A percentile compares a stretch with the other conserved stretches of the same genome.
These are phyloP conservation scores for Drosophila elegans DNA, from an alignment of 1,140 invertebrate genomes.

Conservation along the genomic window DNA sequence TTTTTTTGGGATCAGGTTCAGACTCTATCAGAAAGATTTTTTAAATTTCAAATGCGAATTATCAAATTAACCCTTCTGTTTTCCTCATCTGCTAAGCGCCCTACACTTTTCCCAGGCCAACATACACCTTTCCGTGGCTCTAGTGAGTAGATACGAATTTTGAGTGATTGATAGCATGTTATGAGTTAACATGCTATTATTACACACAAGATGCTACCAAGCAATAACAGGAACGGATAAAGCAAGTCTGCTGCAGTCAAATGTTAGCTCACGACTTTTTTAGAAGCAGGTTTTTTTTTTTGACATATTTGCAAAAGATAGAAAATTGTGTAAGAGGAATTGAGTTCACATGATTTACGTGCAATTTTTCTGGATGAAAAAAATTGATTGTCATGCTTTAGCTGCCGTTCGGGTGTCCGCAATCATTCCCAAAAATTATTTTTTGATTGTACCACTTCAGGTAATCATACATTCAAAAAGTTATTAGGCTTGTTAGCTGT, in stretches of 20 bases:
- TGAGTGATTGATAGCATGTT: conserved; percentile 81
- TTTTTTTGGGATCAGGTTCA: conserved; percentile 20
- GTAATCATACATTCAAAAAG: conserved; percentile 48
- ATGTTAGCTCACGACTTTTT: conserved; percentile 77
- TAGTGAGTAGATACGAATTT: conserved; percentile 53
- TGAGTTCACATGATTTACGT: conserved; percentile 83
- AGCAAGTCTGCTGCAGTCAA: conserved; percentile 47
- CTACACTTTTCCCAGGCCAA: neutral
- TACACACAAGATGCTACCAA: conserved; percentile 76
- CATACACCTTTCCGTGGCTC: conserved; percentile 30
- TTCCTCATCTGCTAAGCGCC: neutral
- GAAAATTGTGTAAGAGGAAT: conserved; percentile 79
- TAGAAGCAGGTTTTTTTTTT: conserved; percentile 59
- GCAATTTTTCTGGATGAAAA: conserved; percentile 55
- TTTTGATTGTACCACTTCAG: conserved; percentile 46
- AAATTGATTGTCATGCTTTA: conserved; percentile 62
- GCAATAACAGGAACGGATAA: conserved; percentile 25
- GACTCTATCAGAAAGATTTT: conserved; percentile 54
- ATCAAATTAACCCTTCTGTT: conserved; percentile 30
- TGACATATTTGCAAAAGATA: conserved; percentile 78
- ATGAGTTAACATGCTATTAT: conserved; percentile 83
- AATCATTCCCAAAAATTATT: conserved; percentile 45
- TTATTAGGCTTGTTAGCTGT: conserved; percentile 22
- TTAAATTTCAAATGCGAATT: conserved; percentile 81
- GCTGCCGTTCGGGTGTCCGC: conserved; percentile 49